Evolutionary conservation across 1,140 invertebrate genomes (phyloP), one percentile per base, ranked within the genome.

Genomic region (Schlechtendalia chinensis): DNA sequence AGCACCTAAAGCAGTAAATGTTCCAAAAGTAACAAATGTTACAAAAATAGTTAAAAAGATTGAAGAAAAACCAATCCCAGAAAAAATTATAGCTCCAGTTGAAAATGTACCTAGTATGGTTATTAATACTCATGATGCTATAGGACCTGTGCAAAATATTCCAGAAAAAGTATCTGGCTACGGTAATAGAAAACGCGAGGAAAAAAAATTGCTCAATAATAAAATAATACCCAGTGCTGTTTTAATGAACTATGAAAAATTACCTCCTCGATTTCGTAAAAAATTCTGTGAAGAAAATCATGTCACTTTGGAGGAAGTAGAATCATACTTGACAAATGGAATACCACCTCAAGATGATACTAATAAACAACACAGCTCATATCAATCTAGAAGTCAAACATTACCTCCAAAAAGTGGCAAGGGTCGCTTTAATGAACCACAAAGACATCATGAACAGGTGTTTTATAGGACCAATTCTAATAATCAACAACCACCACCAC

Each of bases 1-100:
- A 81, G 89, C 89, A 82, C 88, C 88, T 71, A 85, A 88, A 58
- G 89, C 88, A 82, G 86, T 89, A 5, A 88, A 89, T 83, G 87
- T 88, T 5, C 81, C 83, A 22, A 84, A 84, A n/a, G 84, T 85
- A 82, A 4, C 32, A 39, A 39, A 39, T 39, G 89, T 88, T 5
- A 81, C 83, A 22, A 84, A 84, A n/a, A 84, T 85, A 82, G 63
- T 83, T 5, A 86, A 88, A 50, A 89, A 89, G 82, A 85, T 86
- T 83, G 87, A 86, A 82, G 84, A 86, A 22, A 89, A 89, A 83
- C 89, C 89, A 79, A 87, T 88, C 2, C 87, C 87, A n/a, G 89
- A 82, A 74, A 81, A 80, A 63, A 71, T 65, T 10, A 88, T 12
- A 85, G 86, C 29, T 84, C 86, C 65, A 84, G 85, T 81, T 85